Evolutionary conservation across 2,888 invertebrate species (phyloP).

Genomic region (Apodemia mormo): DNA sequence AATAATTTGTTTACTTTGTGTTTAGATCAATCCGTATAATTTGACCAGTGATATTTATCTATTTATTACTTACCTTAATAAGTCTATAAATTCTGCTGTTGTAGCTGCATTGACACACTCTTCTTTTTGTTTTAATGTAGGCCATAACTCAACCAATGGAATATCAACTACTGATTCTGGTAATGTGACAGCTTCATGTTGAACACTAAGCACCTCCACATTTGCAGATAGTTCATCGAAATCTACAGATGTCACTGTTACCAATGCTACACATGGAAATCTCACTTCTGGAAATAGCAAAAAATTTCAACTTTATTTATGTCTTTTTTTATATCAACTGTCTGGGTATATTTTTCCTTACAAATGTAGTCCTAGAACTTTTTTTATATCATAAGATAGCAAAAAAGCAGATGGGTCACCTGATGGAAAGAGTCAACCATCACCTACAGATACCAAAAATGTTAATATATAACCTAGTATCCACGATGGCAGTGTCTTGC

Average conservation of each 20-base stretch:
- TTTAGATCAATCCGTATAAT: no score
- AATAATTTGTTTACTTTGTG: no score
- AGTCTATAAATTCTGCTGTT: constrained; percentile 84
- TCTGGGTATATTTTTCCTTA: no score
- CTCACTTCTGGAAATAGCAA: constrained; percentile 70
- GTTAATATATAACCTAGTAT: no score
- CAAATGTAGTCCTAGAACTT: no score
- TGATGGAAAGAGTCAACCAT: no score
- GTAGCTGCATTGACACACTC: constrained; percentile 80
- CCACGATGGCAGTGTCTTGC: no score
- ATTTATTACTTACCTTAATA: constrained; percentile 63
- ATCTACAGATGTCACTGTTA: constrained; percentile 81
- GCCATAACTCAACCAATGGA: constrained; percentile 84
- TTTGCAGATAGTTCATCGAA: constrained; percentile 78
- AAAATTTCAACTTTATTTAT: neutral
- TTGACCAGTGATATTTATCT: no score
- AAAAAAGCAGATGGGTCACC: no score
- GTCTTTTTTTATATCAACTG: no score
- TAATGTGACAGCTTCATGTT: constrained; percentile 83
- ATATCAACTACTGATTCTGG: constrained; percentile 83
- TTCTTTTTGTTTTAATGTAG: constrained; percentile 82
- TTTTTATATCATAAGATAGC: no score
- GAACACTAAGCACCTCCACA: constrained; percentile 83
- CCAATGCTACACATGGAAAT: constrained; percentile 84
- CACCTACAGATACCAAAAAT: no score